These are phyloP conservation scores for Habropoda laboriosa DNA, from an alignment of 1,140 invertebrate genomes.

Conservation along the genomic window DNA sequence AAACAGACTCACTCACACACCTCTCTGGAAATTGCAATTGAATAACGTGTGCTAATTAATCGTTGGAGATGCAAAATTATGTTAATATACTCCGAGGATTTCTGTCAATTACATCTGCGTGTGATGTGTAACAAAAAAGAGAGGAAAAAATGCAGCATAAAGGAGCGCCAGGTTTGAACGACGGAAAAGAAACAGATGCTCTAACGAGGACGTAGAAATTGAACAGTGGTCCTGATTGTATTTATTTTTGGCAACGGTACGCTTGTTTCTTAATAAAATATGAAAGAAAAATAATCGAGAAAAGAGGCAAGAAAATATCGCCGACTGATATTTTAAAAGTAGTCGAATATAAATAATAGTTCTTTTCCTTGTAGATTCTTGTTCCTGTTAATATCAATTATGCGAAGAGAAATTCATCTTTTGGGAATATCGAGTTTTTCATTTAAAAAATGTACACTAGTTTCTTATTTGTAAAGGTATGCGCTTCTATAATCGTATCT, in stretches of 20 bases:
- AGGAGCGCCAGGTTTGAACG: neutral
- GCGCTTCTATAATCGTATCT: too few species aligned
- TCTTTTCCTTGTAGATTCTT: too few species aligned
- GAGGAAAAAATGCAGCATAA: too few species aligned
- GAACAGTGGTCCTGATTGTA: neutral
- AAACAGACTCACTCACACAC: constrained; percentile 30
- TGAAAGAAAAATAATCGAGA: neutral
- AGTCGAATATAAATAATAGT: too few species aligned
- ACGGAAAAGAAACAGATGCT: neutral
- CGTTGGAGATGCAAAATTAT: constrained; percentile 29
- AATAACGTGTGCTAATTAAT: constrained; percentile 49
- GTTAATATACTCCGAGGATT: constrained; percentile 4
- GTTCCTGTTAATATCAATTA: too few species aligned
- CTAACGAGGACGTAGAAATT: neutral
- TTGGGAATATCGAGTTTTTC: too few species aligned
- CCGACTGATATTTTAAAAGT: neutral
- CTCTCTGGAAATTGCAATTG: constrained; percentile 31
- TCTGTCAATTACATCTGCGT: neutral
- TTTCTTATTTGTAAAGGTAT: too few species aligned
- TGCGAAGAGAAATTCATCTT: too few species aligned
- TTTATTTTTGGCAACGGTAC: neutral
- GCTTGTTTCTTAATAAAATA: neutral
- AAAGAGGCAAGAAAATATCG: neutral
- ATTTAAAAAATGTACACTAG: too few species aligned
- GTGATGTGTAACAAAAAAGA: neutral